phyloP scores from a whole-genome alignment of 2,888 invertebrate genomes.

The Cryptophagus acutangulus region DNA sequence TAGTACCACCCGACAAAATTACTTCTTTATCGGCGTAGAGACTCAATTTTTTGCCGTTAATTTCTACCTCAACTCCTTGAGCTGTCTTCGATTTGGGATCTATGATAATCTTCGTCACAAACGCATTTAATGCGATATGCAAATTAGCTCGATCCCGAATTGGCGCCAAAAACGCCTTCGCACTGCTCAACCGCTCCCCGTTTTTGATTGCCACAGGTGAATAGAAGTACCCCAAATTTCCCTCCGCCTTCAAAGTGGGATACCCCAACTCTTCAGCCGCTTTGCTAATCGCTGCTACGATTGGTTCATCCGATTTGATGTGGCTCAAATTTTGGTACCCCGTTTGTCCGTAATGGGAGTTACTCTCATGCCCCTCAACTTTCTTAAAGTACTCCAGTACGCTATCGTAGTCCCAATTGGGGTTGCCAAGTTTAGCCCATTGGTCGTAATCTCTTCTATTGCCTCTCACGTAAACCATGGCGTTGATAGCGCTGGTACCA shows the following conservation, averaged over 20 bases:
- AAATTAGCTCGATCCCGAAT: conserved; percentile 53
- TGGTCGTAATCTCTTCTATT: conserved; percentile 58
- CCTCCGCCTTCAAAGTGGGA: conserved; percentile 25
- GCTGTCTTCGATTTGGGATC: conserved; percentile 50
- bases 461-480: conserved; percentile 62
- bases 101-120: conserved; percentile 54
- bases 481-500: conserved; percentile 61
- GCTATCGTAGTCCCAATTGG: conserved; percentile 56
- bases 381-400: conserved; percentile 49
- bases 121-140: conserved; percentile 54
- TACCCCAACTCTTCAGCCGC: conserved; percentile 50
- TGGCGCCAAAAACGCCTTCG: conserved; percentile 66
- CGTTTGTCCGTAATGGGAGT: conserved; percentile 42
- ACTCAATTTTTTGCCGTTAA: conserved; percentile 35
- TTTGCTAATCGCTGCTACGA: conserved; percentile 31
- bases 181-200: conserved; percentile 51
- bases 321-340: conserved; percentile 50
- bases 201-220: conserved; percentile 37
- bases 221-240: conserved; percentile 36
- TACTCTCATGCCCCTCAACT: conserved; percentile 39
- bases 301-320: conserved; percentile 38
- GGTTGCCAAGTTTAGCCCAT: conserved; percentile 58
- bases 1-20: conserved; percentile 61
- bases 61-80: conserved; percentile 45
- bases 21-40: conserved; percentile 55